These are phyloP conservation scores for Sebastes cheni DNA, from an alignment of 2,797 vertebrate species.

Conservation along the genomic window DNA sequence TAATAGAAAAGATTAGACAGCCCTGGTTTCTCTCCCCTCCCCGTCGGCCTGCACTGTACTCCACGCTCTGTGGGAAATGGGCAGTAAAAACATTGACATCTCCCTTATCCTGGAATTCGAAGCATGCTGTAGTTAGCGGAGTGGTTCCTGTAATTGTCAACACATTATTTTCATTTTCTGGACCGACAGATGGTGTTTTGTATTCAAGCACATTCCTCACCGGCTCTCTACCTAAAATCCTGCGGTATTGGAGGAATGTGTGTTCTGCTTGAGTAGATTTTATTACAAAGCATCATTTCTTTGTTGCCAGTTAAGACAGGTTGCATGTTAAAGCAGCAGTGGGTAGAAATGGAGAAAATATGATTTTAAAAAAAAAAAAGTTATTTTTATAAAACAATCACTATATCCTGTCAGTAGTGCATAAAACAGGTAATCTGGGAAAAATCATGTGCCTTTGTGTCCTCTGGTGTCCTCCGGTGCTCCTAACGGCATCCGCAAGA, in stretches of 20 bases:
- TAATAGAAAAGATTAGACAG: slow-evolving; percentile 56
- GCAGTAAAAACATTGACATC: slow-evolving; percentile 65
- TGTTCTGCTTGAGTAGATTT: slow-evolving; percentile 15
- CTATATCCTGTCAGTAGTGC: too few relatives aligned
- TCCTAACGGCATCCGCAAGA: too few relatives aligned
- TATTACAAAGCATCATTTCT: slow-evolving; percentile 1
- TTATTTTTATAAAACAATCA: too few relatives aligned
- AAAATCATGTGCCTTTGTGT: too few relatives aligned
- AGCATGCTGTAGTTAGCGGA: slow-evolving; percentile 64
- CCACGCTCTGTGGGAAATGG: slow-evolving; percentile 38
- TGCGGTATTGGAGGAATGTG: slow-evolving; percentile 3
- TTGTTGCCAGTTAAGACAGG: slow-evolving; percentile 13
- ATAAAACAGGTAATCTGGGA: too few relatives aligned
- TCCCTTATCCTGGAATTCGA: slow-evolving; percentile 71
- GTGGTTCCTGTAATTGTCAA: slow-evolving; percentile 60
- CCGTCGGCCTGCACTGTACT: slow-evolving; percentile 11
- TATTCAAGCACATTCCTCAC: slow-evolving; percentile 43
- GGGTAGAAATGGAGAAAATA: too few relatives aligned
- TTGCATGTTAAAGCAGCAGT: not conserved
- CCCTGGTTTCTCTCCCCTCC: not conserved
- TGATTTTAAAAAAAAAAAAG: too few relatives aligned
- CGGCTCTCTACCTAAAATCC: slow-evolving; percentile 34
- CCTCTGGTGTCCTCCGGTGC: too few relatives aligned
- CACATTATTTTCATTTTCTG: slow-evolving; percentile 64
- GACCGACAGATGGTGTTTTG: slow-evolving; percentile 48